These are phyloP conservation scores for Corythoichthys intestinalis DNA, from an alignment of 2,113 vertebrate genomes.

Conservation along the genomic window DNA sequence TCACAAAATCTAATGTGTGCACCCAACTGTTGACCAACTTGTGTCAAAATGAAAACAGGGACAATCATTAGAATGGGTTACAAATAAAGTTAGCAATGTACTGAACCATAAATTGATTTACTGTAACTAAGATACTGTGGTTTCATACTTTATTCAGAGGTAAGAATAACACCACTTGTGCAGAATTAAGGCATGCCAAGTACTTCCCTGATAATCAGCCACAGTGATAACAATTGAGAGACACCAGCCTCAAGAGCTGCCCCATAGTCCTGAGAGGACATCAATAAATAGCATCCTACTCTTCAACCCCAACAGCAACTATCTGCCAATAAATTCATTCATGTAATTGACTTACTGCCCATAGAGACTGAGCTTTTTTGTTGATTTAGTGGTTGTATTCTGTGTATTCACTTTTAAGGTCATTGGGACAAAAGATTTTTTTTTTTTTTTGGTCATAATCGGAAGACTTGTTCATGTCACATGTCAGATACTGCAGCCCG, in stretches of 20 bases:
- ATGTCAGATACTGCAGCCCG: not conserved
- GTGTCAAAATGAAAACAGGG: not conserved
- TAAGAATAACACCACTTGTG: constrained; percentile 32
- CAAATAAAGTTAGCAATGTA: not conserved
- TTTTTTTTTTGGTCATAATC: constrained; percentile 17
- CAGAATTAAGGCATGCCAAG: constrained; percentile 35
- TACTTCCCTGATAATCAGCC: constrained; percentile 51
- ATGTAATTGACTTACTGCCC: constrained; percentile 56
- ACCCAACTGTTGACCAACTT: not conserved
- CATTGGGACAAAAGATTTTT: constrained; percentile 15
- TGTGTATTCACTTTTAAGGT: constrained; percentile 30
- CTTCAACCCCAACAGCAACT: constrained; percentile 29
- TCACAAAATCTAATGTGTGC: constrained; percentile 30
- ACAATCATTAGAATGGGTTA: not conserved
- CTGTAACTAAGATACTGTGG: not conserved
- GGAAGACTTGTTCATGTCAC: not conserved
- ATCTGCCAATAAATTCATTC: constrained; percentile 33
- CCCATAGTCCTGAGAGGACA: constrained; percentile 47
- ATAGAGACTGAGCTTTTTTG: constrained; percentile 23
- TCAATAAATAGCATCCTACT: constrained; percentile 45
- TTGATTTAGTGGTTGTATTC: constrained; percentile 30
- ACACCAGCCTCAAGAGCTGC: constrained; percentile 31
- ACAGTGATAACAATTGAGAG: constrained; percentile 35
- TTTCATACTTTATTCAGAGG: constrained; percentile 34
- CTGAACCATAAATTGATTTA: not conserved